Evolutionary conservation across 92 coral and sea anemone species (phyloP).

Genomic region (Porites lobata): DNA sequence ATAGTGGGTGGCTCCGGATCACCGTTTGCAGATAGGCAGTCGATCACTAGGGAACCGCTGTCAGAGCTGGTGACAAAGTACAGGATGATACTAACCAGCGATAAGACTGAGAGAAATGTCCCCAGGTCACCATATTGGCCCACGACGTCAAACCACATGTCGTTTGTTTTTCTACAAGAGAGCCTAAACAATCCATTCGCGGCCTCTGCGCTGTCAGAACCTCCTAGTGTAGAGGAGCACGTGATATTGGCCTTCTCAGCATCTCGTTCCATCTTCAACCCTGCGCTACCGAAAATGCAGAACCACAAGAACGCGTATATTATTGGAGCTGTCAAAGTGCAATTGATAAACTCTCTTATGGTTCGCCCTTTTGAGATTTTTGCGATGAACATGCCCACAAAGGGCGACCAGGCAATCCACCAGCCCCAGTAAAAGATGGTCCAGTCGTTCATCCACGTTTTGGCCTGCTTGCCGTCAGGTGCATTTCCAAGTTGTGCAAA

Average conservation of each 20-base stretch:
- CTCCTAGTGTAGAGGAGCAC: conserved; percentile 81
- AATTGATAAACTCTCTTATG: conserved; percentile 83
- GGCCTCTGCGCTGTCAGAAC: conserved; percentile 59
- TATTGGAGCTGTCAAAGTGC: conserved; percentile 87
- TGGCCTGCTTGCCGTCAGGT: conserved; percentile 85
- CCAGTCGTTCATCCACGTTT: conserved; percentile 92
- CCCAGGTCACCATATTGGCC: conserved; percentile 76
- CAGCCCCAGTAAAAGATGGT: conserved; percentile 99
- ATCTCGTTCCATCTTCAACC: conserved; percentile 90
- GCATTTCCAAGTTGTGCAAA: conserved; percentile 95
- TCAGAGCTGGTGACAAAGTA: conserved; percentile 98
- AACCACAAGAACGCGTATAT: conserved; percentile 91
- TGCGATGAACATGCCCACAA: conserved; percentile 96
- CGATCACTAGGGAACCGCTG: conserved; percentile 94
- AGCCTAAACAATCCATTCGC: conserved; percentile 78
- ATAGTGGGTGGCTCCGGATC: conserved; percentile 90
- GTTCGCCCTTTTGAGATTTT: conserved; percentile 86
- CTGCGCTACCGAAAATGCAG: conserved; percentile 87
- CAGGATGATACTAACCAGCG: conserved; percentile 81
- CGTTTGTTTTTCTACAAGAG: conserved; percentile 76
- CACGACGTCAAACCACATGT: conserved; percentile 93
- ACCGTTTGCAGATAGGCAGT: conserved; percentile 93
- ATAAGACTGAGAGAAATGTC: conserved; percentile 76
- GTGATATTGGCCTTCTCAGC: conserved; percentile 73
- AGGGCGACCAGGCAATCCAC: conserved; percentile 99